These are phyloP conservation scores for Premnoplex brunnescens DNA, from an alignment of 2,797 vertebrate species.

Conservation along the genomic window DNA sequence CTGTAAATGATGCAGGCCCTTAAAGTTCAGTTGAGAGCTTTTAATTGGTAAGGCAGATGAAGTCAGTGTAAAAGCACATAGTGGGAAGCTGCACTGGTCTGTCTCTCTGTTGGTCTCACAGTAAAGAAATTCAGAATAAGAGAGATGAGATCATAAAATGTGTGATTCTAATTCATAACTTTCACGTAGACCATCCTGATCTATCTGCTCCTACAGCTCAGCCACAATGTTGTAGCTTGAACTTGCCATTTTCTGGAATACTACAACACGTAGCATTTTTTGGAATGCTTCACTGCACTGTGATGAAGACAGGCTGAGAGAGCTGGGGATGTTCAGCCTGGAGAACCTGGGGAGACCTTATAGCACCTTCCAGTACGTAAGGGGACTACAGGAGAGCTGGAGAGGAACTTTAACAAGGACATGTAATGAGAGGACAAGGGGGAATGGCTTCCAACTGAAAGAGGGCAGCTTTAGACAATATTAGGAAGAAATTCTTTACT, in stretches of 20 bases:
- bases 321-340: not conserved
- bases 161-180: not conserved
- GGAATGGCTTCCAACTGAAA: not conserved
- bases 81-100: not conserved
- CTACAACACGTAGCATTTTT: not conserved
- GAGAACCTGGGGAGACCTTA: not conserved
- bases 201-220: not conserved
- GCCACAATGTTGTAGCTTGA: not conserved
- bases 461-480: not conserved
- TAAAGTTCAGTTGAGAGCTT: not conserved
- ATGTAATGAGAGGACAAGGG: not conserved
- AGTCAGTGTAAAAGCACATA: not conserved
- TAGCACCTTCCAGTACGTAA: not conserved
- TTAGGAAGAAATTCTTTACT: not conserved
- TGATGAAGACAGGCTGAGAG: not conserved
- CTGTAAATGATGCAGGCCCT: not conserved
- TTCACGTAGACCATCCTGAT: not conserved
- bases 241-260: not conserved
- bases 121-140: not conserved
- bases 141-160: not conserved
- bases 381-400: not conserved
- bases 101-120: not conserved
- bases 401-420: not conserved
- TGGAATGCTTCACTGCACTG: not conserved
- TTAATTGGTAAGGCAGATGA: not conserved